Base-by-base conservation (phyloP, 2,113 vertebrate genomes). In the Pseudopipra pipra region DNA sequence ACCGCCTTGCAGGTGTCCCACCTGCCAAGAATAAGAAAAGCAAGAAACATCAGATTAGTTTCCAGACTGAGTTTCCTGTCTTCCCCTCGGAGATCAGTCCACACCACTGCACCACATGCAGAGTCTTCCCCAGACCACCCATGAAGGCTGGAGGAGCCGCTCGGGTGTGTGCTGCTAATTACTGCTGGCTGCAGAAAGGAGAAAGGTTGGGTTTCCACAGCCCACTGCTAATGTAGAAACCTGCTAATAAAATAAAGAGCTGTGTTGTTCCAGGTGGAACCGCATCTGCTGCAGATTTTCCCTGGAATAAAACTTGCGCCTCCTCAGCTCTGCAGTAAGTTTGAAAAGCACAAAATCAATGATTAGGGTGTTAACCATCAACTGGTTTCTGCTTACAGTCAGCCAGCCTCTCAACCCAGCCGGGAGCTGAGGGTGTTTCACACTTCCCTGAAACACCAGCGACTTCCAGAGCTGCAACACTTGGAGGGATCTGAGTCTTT, bases 11-110 rank as follows among this genome's bases (percentile, higher is more conserved):
- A 95, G 95, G 95, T 96, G 24, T 51, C 75, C 81, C 77, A 95
- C 91, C 85, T 96, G 95, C 95, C 96, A 97, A 96, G 79, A 94
- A 94, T 68, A 96, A 96, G 92, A 96, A 95, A 87, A 93, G 73
- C 56, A 80, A 75, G 72, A 90, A 84, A 65, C 43, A 44, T 54
- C 73, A 46, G 68, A 44, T 84, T 81, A 37, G 41, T 90, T 96
- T 96, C 72, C 95, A 97, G 73, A 37, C 76, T 80, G 61, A 94
- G 65, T 85, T 96, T 97, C 90, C 92, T 78, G 65, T 88, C 88
- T 89, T 94, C 61, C 75, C 61, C 82, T 84, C 78, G 44, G 93
- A 92, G 85, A 55, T 51, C 61, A 74, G 63, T 61, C 75, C 82
- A 55, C 37, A 54, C 9, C 52, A 33, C 63, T 96, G 93, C 82